phyloP scores from a whole-genome alignment of 2,888 invertebrate species.

The Epistrophella euchroma region DNA sequence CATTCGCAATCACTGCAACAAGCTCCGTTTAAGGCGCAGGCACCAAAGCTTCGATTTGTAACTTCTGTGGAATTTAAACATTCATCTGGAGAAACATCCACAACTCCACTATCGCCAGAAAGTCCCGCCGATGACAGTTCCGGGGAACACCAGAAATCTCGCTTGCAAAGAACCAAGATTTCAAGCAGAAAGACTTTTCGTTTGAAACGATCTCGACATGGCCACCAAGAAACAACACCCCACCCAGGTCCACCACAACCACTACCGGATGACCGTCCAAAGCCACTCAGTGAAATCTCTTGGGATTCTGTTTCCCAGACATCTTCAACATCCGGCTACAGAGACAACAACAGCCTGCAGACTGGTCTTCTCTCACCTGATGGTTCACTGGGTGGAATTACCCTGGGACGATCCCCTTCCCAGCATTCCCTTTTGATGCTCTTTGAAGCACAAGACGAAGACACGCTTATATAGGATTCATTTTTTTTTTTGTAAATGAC shows the following conservation, averaged over 20 bases:
- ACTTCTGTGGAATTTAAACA: constrained; percentile 92
- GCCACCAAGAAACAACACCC: constrained; percentile 87
- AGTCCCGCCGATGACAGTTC: constrained; percentile 89
- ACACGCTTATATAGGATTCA: constrained; percentile 89
- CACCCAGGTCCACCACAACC: constrained; percentile 78
- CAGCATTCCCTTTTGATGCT: constrained; percentile 91
- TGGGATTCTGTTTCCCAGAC: constrained; percentile 93
- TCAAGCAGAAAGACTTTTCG: constrained; percentile 97
- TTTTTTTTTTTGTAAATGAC: constrained; percentile 30
- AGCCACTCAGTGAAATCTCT: constrained; percentile 87
- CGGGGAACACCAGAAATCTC: constrained; percentile 86
- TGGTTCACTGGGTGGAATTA: constrained; percentile 87
- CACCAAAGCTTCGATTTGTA: constrained; percentile 91
- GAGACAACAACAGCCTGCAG: constrained; percentile 87
- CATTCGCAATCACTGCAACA: constrained; percentile 84
- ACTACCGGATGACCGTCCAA: constrained; percentile 79
- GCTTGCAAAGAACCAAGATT: constrained; percentile 95
- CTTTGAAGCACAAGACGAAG: constrained; percentile 93
- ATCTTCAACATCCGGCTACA: constrained; percentile 93
- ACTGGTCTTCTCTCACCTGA: constrained; percentile 84
- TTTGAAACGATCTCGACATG: constrained; percentile 90
- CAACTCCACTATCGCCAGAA: constrained; percentile 90
- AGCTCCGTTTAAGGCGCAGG: constrained; percentile 83
- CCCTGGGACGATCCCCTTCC: constrained; percentile 88
- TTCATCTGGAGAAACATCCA: constrained; percentile 91